Evolutionary conservation across 2,113 vertebrate genomes (phyloP), one percentile per base, ranked within the genome.

Genomic region (Acanthisitta chloris): DNA sequence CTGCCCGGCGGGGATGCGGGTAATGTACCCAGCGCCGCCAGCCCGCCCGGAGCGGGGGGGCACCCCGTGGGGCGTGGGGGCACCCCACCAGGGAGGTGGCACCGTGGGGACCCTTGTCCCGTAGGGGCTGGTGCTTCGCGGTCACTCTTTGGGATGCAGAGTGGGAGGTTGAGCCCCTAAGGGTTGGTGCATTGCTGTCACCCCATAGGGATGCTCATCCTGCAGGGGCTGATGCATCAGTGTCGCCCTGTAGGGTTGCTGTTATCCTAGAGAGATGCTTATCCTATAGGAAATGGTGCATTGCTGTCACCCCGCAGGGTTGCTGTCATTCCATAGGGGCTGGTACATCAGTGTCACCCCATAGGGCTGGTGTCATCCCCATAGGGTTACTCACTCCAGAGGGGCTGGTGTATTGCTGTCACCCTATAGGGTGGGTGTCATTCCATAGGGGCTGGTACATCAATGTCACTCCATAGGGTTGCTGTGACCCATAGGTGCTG

Each of bases 1-100:
- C 98, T 99, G 52, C 98, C 98, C 61, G 99, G 99, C 54, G 99
- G 99, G 97, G 99, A 99, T 97, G 99, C 99, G 98, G 99, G 99
- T 99, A 98, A 98, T 34, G 97, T 98, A 98, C 64, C 72, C 54
- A 46, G 65, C 31, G 67, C 43, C 40, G 18, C n/a, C 71, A 14
- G 65, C 46, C 48, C 38, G 55, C 61, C 48, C 38, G 61, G 73
- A 61, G 13, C 15, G 34, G 43, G 6, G 90, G 71, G 74, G 9
- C 36, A 7, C 29, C 36, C 55, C 24, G 10, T 23, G 51, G 73
- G 54, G 14, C 9, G 12, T 9, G 45, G 72, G 57, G 20, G 8
- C 15, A 14, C 14, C 24, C 28, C 74, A 3, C 9, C 45, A 51
- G 69, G 65, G 34, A 16, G 36, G 31, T 29, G 21, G 12, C 33